Base-by-base conservation (phyloP, 2,797 vertebrate genomes). In the Enteromius argenteus region DNA sequence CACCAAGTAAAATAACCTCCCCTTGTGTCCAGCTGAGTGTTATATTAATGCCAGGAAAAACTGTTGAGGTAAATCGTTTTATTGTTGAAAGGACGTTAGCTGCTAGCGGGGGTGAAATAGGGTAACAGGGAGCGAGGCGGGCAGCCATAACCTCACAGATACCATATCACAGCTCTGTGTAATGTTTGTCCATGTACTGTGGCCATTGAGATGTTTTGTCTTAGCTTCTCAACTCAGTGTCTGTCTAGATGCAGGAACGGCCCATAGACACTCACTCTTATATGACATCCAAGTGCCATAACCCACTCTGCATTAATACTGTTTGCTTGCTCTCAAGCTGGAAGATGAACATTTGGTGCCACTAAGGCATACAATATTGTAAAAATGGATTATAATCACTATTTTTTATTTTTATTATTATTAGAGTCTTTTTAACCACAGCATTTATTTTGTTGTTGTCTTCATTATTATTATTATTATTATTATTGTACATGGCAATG, bases 181-280 rank as follows among this genome's bases (percentile, higher is more conserved):
- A 11, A 76, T 86, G 82, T 87, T 87, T 83, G 81, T 64, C 80
- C 23, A 13, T 35, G 35, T 66, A 21, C 83, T 49, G 46, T 75
- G 27, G 62, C 69, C 73, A 32, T 72, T 77, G 74, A 51, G 62
- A 79, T 83, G 69, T 86, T 83, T 77, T 74, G 75, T 86, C 76
- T 79, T 60, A 42, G 15, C 60, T 32, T 72, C 62, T 62, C 79
- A 68, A 67, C 69, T 81, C 60, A 0, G 44, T 62, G 51, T 80
- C 39, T 86, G 10, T 83, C 44, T 30, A 56, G 27, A 37, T 69
- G 53, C 44, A 62, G 60, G 42, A 64, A 58, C 44, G 11, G 15
- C 49, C 32, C 62, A 80, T 69, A 84, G 80, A 84, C 60, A 60
- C 42, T 80, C 81, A 67, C 44, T 64, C 53, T 11, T 17, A 17